Evolutionary conservation across 92 coral and sea anemone species (phyloP).

Genomic region (Epizoanthus ramosus): DNA sequence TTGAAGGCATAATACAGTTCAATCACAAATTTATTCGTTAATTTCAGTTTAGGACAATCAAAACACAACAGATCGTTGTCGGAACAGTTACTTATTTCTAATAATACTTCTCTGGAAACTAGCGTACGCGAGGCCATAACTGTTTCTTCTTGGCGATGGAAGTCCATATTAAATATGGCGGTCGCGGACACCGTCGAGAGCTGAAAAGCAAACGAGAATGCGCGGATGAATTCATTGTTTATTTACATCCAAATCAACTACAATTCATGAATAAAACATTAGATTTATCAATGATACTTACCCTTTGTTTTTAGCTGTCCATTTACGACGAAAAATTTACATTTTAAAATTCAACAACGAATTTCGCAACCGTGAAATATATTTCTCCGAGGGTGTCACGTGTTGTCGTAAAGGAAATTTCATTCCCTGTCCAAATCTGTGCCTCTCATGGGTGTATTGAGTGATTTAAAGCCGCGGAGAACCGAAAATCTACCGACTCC

Average conservation of each 20-base stretch:
- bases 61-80: neutral
- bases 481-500: neutral
- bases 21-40: constrained; percentile 12
- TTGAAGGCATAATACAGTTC: neutral
- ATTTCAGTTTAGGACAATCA: neutral
- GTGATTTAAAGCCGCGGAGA: neutral
- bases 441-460: constrained; percentile 11
- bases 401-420: neutral
- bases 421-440: neutral
- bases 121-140: neutral
- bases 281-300: neutral
- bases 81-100: neutral
- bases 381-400: neutral
- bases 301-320: constrained; percentile 2
- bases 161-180: constrained; percentile 10
- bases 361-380: constrained; percentile 3
- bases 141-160: neutral
- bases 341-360: neutral
- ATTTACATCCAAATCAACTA: neutral
- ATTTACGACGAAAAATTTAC: neutral
- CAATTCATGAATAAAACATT: constrained; percentile 15
- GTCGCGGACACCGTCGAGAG: neutral
- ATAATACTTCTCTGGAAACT: constrained; percentile 17
- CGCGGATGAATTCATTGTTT: constrained; percentile 11
- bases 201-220: constrained; percentile 10